Evolutionary conservation across 2,888 invertebrate genomes (phyloP), one percentile per base, ranked within the genome.

Genomic region (Stenurella melanura): DNA sequence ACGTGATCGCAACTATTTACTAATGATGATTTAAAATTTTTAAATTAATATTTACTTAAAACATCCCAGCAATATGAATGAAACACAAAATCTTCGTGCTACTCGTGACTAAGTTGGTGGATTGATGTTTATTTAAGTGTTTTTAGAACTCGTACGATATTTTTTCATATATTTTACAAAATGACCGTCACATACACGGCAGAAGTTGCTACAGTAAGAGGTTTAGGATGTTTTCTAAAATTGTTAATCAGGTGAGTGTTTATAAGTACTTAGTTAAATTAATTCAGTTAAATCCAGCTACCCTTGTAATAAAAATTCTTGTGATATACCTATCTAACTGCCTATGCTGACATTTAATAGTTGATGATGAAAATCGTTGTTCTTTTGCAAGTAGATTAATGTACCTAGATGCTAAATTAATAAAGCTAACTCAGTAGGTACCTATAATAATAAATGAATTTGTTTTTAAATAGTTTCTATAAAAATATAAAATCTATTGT

Each of bases 171-270:
- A 54, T 63, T 72, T 42, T 50, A 61, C 17, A 81, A 77, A 76
- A 87, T 87, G 87, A 87, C 87, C n/a, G 85, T 87, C 17, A 85
- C 85, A 11, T 87, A 87, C 74, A 86, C 87, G 21, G 85, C 82
- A 73, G 85, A 87, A 80, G 87, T 87, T 26, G 84, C 85, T 18
- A 86, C 85, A 50, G 80, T 82, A 67, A 79, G 94, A 70, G 96
- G 96, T 80, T 94, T 97, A 88, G 96, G 97, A 77, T 96, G 96
- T 86, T 97, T 97, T 91, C 91, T 96, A 84, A 96, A 95, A 91
- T 92, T 97, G 86, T 91, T 97, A 30, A 91, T 93, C 87, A 94
- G 95, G 97, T 96, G 90, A 91, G 89, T 82, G 78, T n/a, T n/a
- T n/a, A n/a, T n/a, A n/a, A n/a, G n/a, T n/a, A n/a, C n/a, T n/a